Conservation (phyloP, 1,140 invertebrate genomes). For the Neotoxoptera formosana region DNA sequence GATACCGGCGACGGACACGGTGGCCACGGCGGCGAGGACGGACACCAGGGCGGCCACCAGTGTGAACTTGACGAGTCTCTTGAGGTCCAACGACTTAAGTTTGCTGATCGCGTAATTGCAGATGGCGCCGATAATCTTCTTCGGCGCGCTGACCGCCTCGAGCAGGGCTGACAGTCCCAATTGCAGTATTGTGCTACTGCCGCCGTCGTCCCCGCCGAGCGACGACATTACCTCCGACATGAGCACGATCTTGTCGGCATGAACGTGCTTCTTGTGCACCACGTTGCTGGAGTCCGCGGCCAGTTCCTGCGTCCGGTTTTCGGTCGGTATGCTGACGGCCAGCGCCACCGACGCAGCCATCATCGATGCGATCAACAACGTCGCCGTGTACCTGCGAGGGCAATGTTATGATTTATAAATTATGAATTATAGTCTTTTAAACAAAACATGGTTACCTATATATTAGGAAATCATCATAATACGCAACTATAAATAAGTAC, state of each 20-base stretch:
- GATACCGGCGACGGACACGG: constrained; percentile 36
- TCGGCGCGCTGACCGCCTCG: not conserved
- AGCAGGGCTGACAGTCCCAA: not conserved
- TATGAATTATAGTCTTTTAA: not conserved
- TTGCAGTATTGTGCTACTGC: not conserved
- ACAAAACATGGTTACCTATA: too few relatives aligned
- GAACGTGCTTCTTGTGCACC: not conserved
- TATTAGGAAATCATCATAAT: too few relatives aligned
- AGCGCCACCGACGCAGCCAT: not conserved
- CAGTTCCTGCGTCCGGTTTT: not conserved
- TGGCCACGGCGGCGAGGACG: constrained; percentile 20
- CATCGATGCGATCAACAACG: not conserved
- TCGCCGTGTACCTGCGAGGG: not conserved
- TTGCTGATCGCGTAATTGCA: not conserved
- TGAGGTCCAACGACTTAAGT: not conserved
- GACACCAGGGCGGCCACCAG: not conserved
- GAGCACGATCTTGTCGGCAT: not conserved
- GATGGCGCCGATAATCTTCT: not conserved
- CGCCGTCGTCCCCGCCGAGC: too few relatives aligned
- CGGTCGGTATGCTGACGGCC: not conserved
- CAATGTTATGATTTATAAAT: not conserved
- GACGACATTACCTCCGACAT: not conserved
- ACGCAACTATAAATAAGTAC: too few relatives aligned
- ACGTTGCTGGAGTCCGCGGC: not conserved
- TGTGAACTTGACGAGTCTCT: not conserved